A percentile compares a stretch with the other conserved stretches of the same genome.
These are phyloP conservation scores for Zonitis immaculata DNA, from an alignment of 2,888 invertebrate genomes.

Conservation along the genomic window DNA sequence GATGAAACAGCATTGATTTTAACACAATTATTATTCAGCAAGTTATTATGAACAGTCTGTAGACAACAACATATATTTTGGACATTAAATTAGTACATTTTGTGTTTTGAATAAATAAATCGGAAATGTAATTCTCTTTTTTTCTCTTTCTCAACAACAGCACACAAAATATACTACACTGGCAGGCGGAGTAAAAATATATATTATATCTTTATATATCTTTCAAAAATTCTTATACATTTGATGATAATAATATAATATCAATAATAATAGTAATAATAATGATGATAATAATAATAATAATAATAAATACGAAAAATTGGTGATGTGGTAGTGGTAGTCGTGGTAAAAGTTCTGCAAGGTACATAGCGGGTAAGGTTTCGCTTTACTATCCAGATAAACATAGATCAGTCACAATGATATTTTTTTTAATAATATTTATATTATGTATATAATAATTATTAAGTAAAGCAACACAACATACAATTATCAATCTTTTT, in stretches of 20 bases:
- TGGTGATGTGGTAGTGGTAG: constrained; percentile 17
- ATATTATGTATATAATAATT: constrained; percentile 8
- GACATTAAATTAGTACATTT: constrained; percentile 47
- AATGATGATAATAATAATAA: constrained; percentile 8
- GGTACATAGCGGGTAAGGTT: constrained; percentile 48
- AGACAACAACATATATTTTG: constrained; percentile 41
- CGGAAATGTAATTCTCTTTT: constrained; percentile 32
- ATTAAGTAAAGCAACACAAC: constrained; percentile 50
- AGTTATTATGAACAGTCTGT: constrained; percentile 36
- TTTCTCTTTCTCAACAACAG: constrained; percentile 34
- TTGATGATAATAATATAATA: constrained; percentile 3
- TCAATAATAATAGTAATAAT: neutral
- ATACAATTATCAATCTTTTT: constrained; percentile 44
- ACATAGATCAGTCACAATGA: constrained; percentile 49
- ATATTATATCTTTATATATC: constrained; percentile 12
- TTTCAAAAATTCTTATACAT: constrained; percentile 14
- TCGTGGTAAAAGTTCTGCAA: constrained; percentile 38
- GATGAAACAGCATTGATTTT: constrained; percentile 35
- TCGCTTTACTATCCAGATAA: constrained; percentile 34
- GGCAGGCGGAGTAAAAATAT: constrained; percentile 42
- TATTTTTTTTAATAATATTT: constrained; percentile 29
- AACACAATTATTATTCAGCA: constrained; percentile 43
- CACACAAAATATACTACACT: constrained; percentile 42
- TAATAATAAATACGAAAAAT: constrained; percentile 29
- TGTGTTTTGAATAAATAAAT: constrained; percentile 33